Conservation (phyloP, 2,797 vertebrate genomes). For the Dipus sagitta region DNA sequence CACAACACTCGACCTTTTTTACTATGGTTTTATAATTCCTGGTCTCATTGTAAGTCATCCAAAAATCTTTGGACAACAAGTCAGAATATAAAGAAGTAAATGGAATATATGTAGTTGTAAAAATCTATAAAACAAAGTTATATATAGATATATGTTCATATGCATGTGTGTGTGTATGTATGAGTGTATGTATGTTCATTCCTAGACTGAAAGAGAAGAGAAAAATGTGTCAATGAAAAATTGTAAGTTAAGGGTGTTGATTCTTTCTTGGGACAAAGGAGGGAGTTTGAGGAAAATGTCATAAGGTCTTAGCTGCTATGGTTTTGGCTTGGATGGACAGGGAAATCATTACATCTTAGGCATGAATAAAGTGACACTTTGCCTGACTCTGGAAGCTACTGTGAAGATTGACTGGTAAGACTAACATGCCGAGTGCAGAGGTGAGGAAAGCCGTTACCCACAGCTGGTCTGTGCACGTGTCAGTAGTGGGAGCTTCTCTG, state of each 20-base stretch:
- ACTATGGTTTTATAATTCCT: not conserved
- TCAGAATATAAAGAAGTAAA: not conserved
- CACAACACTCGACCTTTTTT: not conserved
- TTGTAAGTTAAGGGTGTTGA: not conserved
- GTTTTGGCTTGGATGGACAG: not conserved
- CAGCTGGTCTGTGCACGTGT: slow-evolving; percentile 15
- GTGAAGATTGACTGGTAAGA: no score
- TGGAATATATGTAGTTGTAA: not conserved
- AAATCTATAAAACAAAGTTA: not conserved
- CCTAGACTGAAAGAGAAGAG: not conserved
- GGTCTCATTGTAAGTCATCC: not conserved
- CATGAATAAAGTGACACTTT: not conserved
- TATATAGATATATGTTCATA: not conserved
- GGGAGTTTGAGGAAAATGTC: not conserved
- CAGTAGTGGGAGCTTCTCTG: not conserved
- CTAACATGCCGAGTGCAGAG: not conserved
- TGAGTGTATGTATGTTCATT: not conserved
- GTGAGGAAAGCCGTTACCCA: not conserved
- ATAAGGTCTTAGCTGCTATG: not conserved
- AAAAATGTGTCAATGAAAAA: not conserved
- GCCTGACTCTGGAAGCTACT: not conserved
- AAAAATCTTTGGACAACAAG: not conserved
- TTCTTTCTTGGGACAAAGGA: not conserved
- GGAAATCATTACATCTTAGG: not conserved
- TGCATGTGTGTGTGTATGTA: not conserved